Evolutionary conservation across 1,140 invertebrate genomes (phyloP).

Genomic region (Drosophila bocki): DNA sequence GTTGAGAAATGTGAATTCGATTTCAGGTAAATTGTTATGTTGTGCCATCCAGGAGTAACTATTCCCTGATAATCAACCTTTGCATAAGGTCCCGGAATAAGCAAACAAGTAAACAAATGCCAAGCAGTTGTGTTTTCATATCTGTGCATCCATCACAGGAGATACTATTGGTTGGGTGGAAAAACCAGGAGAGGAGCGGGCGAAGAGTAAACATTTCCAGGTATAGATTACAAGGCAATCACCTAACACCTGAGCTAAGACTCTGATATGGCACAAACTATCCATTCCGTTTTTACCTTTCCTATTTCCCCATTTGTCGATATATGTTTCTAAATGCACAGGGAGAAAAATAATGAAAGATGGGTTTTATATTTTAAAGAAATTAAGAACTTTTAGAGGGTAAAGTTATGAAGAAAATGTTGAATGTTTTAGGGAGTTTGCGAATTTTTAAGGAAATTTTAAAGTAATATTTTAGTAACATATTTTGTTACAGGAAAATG

Average conservation of each 20-base stretch:
- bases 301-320: conserved; percentile 10
- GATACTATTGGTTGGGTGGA: conserved; percentile 5
- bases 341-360: not conserved
- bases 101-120: conserved; percentile 43
- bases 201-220: conserved; percentile 20
- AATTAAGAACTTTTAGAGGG: not conserved
- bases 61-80: conserved; percentile 30
- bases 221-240: conserved; percentile 43
- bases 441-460: not conserved
- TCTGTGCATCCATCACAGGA: conserved; percentile 18
- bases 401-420: too few species aligned
- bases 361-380: not conserved
- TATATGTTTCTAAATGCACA: conserved; percentile 5
- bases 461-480: not conserved
- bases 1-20: conserved; percentile 18
- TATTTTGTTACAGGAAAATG: not conserved
- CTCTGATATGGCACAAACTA: conserved; percentile 32
- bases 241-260: conserved; percentile 49
- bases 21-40: conserved; percentile 21
- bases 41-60: conserved; percentile 7
- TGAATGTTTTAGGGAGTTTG: too few species aligned
- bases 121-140: conserved; percentile 28
- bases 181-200: not conserved
- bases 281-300: conserved; percentile 2
- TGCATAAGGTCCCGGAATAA: conserved; percentile 7